Evolutionary conservation across 2,797 vertebrate species (phyloP).

Genomic region (Macrochelys suwanniensis): DNA sequence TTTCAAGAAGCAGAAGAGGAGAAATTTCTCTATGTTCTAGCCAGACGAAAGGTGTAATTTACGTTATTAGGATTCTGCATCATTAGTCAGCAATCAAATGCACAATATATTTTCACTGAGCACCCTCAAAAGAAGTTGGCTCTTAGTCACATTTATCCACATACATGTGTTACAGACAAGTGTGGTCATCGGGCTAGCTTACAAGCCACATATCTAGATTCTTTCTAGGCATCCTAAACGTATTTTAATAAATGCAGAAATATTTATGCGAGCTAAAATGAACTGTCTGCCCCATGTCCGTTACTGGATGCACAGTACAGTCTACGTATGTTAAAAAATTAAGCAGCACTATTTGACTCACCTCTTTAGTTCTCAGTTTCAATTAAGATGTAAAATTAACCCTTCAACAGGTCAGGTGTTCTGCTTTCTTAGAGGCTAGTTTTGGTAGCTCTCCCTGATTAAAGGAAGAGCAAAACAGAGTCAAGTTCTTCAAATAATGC

Average conservation of each 20-base stretch:
- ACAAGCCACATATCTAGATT: not conserved
- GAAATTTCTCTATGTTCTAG: not conserved
- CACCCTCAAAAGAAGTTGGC: not conserved
- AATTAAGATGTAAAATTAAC: slow-evolving; percentile 29
- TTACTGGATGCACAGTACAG: not conserved
- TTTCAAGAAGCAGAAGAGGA: not conserved
- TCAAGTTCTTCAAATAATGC: slow-evolving; percentile 1
- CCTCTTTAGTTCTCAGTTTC: not conserved
- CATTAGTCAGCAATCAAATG: not conserved
- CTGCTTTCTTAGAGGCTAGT: not conserved
- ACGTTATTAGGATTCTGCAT: not conserved
- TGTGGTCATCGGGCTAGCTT: not conserved
- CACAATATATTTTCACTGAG: not conserved
- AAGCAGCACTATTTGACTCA: not conserved
- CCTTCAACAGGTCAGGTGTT: not conserved
- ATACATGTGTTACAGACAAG: not conserved
- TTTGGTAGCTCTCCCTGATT: slow-evolving; percentile 3
- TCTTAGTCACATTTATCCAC: fast-evolving
- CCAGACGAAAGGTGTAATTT: not conserved
- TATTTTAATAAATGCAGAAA: not conserved
- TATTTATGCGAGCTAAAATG: not conserved
- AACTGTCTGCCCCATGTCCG: not conserved
- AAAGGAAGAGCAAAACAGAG: slow-evolving; percentile 25
- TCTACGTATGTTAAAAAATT: not conserved
- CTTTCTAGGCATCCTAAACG: not conserved